A percentile compares a stretch with the other conserved stretches of the same genome.
These are phyloP conservation scores for Dreissena polymorpha DNA, from an alignment of 1,140 invertebrate genomes.

Conservation along the genomic window DNA sequence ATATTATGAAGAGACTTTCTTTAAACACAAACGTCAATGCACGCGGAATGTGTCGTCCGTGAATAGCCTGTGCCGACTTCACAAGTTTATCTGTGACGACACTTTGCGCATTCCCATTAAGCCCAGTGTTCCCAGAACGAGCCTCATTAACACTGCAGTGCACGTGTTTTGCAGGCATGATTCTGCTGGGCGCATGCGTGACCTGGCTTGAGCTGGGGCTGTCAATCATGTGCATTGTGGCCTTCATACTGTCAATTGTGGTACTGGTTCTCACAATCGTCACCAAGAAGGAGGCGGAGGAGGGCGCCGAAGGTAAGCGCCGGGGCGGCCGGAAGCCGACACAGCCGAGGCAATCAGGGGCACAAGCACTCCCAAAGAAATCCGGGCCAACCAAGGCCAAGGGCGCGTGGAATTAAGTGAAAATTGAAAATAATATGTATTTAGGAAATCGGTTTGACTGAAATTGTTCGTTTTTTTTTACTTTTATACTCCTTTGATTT, in stretches of 20 bases:
- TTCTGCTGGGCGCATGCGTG: slow-evolving; percentile 27
- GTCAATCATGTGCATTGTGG: slow-evolving; percentile 32
- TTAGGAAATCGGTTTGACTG: too few relatives aligned
- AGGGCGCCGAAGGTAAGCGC: not conserved
- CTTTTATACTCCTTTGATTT: too few relatives aligned
- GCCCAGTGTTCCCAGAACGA: too few relatives aligned
- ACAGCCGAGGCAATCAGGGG: not conserved
- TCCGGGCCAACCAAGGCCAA: not conserved
- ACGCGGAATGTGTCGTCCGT: too few relatives aligned
- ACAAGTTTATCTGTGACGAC: too few relatives aligned
- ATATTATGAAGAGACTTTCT: too few relatives aligned
- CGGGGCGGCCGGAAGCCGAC: not conserved
- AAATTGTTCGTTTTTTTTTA: too few relatives aligned
- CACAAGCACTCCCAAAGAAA: not conserved
- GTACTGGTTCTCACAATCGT: slow-evolving; percentile 23
- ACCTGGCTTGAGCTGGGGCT: slow-evolving; percentile 24
- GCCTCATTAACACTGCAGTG: not conserved
- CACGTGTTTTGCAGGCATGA: slow-evolving; percentile 16
- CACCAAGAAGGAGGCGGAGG: slow-evolving; percentile 4
- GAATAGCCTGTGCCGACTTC: too few relatives aligned
- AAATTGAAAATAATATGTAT: too few relatives aligned
- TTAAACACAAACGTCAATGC: too few relatives aligned
- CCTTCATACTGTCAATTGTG: slow-evolving; percentile 20
- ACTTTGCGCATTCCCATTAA: too few relatives aligned
- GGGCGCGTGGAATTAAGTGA: too few relatives aligned